phyloP scores from a whole-genome alignment of 2,797 vertebrate genomes.

The Psittacula derbiana region DNA sequence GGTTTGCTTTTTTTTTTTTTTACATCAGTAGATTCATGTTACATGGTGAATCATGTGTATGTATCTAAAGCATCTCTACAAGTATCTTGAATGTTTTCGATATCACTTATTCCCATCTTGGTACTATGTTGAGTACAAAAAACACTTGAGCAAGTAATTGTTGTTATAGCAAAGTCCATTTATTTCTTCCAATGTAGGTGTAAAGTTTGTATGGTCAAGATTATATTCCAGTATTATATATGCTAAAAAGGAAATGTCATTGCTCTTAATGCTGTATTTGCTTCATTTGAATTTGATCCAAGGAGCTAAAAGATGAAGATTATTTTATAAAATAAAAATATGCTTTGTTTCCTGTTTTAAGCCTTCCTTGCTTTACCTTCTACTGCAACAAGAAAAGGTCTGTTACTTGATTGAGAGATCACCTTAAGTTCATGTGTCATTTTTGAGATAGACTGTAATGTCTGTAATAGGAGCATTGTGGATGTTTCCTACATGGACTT shows the following conservation, averaged over 20 bases:
- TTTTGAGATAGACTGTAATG: background rate
- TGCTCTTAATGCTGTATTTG: background rate
- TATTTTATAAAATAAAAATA: background rate
- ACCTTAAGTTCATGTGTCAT: background rate
- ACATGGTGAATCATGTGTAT: background rate
- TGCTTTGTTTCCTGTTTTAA: background rate
- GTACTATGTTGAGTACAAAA: background rate
- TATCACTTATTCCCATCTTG: constrained; percentile 45
- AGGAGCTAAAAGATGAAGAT: background rate
- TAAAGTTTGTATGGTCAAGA: background rate
- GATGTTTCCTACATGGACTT: background rate
- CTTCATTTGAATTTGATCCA: background rate
- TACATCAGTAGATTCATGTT: constrained; percentile 12
- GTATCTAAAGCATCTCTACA: background rate
- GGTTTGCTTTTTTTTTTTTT: background rate
- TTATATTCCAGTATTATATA: background rate
- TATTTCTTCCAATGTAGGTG: constrained; percentile 3
- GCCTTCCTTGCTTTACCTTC: background rate
- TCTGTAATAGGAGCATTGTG: background rate
- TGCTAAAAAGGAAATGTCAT: background rate
- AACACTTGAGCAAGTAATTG: background rate
- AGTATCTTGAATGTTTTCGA: background rate
- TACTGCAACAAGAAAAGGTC: background rate
- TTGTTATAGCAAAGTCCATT: background rate
- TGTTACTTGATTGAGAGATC: background rate